Evolutionary conservation across 2,797 vertebrate species (phyloP).

Genomic region (Tapera naevia): DNA sequence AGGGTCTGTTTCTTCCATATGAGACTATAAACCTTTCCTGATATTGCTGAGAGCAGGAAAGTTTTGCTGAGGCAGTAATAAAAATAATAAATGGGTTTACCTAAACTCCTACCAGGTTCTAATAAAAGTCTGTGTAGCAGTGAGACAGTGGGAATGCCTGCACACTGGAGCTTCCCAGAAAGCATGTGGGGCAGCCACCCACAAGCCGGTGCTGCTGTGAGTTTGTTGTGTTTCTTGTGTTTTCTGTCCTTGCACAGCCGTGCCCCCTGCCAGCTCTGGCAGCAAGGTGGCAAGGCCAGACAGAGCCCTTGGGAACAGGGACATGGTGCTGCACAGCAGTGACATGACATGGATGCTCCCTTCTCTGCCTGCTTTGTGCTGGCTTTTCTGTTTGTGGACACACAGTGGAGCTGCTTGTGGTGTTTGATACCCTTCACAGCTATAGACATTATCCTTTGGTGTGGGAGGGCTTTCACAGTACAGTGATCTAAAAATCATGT

Average conservation of each 20-base stretch:
- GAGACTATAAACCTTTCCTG: not conserved
- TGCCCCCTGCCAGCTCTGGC: not conserved
- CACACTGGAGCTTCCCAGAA: not conserved
- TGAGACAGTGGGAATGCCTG: not conserved
- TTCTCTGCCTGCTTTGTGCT: not conserved
- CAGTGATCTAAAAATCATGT: not conserved
- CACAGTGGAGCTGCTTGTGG: not conserved
- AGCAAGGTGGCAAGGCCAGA: not conserved
- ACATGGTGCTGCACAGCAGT: not conserved
- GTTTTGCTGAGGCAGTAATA: not conserved
- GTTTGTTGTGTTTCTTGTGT: not conserved
- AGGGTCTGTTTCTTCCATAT: not conserved
- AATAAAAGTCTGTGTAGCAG: not conserved
- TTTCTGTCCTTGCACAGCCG: fast-evolving
- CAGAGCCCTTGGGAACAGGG: not conserved
- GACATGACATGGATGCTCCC: fast-evolving
- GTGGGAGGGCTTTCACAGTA: not conserved
- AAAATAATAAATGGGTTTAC: not conserved
- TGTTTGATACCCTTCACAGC: not conserved
- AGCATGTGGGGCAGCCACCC: not conserved
- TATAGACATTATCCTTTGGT: not conserved
- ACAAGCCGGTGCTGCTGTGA: not conserved
- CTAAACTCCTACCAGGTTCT: not conserved
- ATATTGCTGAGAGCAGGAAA: not conserved
- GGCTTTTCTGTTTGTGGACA: not conserved